Conservation (phyloP, 2,113 vertebrate species). For the Penelope pileata region DNA sequence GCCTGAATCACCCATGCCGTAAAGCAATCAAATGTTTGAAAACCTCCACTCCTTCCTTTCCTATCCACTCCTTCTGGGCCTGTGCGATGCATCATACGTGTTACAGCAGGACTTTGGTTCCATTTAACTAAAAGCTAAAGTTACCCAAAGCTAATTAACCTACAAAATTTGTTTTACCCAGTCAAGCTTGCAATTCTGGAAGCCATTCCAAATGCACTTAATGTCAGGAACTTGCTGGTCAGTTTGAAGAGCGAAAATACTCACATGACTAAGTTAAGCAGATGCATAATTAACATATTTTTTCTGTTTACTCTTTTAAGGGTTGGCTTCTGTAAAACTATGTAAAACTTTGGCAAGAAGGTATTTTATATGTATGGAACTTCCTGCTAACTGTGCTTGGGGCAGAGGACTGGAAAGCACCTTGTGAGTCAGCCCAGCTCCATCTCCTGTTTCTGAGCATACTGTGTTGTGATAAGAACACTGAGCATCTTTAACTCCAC, state of each 20-base stretch:
- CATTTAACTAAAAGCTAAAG: neutral
- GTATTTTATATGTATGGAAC: neutral
- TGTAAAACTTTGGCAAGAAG: neutral
- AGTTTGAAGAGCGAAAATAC: neutral
- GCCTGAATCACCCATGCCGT: rapidly evolving
- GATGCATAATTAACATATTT: neutral
- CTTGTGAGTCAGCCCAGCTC: neutral
- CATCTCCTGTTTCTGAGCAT: neutral
- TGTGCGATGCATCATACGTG: rapidly evolving
- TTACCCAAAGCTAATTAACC: neutral
- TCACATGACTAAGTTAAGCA: neutral
- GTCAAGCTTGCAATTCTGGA: neutral
- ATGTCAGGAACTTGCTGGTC: neutral
- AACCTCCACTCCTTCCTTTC: neutral
- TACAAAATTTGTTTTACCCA: neutral
- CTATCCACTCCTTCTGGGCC: neutral
- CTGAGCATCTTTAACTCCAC: neutral
- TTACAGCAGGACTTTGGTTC: neutral
- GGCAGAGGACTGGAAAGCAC: neutral
- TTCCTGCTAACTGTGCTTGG: neutral
- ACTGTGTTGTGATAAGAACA: neutral
- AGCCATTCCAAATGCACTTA: neutral
- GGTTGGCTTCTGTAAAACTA: neutral
- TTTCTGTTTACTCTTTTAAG: neutral
- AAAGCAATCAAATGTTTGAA: neutral